phyloP scores from a whole-genome alignment of 2,113 vertebrate genomes.

The Erythrolamprus reginae region DNA sequence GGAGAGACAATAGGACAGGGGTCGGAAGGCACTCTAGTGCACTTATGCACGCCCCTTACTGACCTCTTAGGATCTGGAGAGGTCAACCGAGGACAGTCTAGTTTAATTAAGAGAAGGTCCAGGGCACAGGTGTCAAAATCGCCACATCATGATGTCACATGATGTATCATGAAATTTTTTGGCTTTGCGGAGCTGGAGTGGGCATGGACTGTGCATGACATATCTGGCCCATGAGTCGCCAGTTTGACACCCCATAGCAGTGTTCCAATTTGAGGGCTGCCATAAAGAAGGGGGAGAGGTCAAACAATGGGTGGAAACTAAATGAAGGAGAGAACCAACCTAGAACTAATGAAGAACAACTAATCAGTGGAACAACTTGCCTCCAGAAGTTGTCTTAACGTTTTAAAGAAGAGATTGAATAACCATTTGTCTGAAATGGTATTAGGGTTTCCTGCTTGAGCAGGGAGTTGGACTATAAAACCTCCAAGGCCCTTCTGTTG shows the following conservation, averaged over 20 bases:
- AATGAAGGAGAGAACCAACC: not conserved
- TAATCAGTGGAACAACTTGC: not conserved
- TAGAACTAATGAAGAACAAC: not conserved
- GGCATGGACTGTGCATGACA: no score
- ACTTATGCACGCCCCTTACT: no score
- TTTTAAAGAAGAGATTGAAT: not conserved
- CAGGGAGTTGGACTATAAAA: not conserved
- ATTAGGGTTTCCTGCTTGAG: not conserved
- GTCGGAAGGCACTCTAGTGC: no score
- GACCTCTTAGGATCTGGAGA: no score
- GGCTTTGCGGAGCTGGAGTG: no score
- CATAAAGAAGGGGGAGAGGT: not conserved
- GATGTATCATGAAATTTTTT: no score
- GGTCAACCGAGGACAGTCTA: no score
- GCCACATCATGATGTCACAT: no score
- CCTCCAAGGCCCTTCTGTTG: not conserved
- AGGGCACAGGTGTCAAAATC: no score
- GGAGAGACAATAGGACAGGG: no score
- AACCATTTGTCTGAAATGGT: not conserved
- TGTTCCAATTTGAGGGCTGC: not conserved
- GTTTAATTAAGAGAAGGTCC: not conserved
- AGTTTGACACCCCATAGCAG: not conserved
- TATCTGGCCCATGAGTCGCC: no score
- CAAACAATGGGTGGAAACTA: not conserved
- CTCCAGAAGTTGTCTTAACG: not conserved